Conservation (phyloP, 1,140 invertebrate genomes). For the Aricia agestis region DNA sequence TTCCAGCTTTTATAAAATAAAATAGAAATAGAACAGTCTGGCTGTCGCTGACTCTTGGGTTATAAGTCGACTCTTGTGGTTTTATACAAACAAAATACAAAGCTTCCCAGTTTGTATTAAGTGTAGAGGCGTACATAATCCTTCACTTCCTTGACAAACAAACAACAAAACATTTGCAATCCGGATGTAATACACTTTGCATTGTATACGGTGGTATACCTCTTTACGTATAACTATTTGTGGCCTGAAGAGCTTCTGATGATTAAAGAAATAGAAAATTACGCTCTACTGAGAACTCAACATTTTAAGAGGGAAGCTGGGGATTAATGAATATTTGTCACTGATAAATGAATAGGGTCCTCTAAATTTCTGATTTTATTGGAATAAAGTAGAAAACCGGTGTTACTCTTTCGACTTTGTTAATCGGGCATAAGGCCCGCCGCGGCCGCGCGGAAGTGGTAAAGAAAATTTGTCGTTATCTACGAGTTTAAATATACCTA, state of each 20-base stretch:
- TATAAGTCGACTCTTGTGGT: not conserved
- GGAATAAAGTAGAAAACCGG: no score
- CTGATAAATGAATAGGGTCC: not conserved
- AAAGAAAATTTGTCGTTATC: no score
- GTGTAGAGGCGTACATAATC: not conserved
- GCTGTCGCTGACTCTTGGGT: no score
- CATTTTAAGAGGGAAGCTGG: not conserved
- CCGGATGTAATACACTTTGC: not conserved
- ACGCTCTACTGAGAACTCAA: not conserved
- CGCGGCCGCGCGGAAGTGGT: no score
- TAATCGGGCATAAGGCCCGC: no score
- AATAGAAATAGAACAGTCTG: no score
- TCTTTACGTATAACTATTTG: not conserved
- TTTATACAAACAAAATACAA: not conserved
- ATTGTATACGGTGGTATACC: not conserved
- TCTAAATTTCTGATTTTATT: not conserved
- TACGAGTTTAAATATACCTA: no score
- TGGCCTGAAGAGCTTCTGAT: not conserved
- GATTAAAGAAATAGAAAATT: not conserved
- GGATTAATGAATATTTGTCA: not conserved
- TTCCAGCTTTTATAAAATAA: no score
- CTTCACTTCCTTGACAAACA: constrained; percentile 4
- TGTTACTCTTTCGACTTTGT: no score
- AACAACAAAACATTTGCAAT: constrained; percentile 12
- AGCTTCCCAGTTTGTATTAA: not conserved